Evolutionary conservation across 2,797 vertebrate genomes (phyloP).

Genomic region (Orientallactaga sibirica): DNA sequence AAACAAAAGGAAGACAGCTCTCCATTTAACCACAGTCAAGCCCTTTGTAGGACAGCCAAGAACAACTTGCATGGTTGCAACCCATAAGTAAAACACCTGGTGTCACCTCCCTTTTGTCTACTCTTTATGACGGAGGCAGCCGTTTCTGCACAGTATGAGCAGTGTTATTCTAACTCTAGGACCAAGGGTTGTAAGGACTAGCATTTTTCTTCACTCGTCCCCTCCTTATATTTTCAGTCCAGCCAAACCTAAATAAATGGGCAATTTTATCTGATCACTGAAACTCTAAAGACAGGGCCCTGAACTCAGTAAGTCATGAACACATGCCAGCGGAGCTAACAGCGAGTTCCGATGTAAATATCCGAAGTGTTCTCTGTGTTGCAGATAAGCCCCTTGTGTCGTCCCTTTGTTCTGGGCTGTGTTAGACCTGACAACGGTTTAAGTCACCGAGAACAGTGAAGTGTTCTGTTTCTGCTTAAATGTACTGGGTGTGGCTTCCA

Average conservation of each 20-base stretch:
- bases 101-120: conserved; percentile 53
- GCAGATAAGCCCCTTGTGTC: conserved; percentile 76
- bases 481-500: neutral
- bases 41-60: conserved; percentile 53
- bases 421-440: conserved; percentile 65
- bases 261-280: conserved; percentile 70
- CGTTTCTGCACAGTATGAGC: conserved; percentile 36
- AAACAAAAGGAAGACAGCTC: conserved; percentile 54
- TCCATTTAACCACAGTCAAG: conserved; percentile 60
- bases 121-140: conserved; percentile 42
- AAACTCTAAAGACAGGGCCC: conserved; percentile 72
- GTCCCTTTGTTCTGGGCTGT: conserved; percentile 73
- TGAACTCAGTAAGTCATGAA: conserved; percentile 72
- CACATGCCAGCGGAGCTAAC: conserved; percentile 72
- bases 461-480: conserved; percentile 40
- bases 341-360: conserved; percentile 72
- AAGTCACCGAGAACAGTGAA: conserved; percentile 43
- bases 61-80: conserved; percentile 68
- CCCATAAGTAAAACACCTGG: conserved; percentile 50
- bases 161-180: conserved; percentile 53
- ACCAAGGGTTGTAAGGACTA: conserved; percentile 14
- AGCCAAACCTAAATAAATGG: conserved; percentile 70
- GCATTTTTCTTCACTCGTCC: conserved; percentile 33
- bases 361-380: conserved; percentile 66
- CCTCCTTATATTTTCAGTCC: conserved; percentile 53